Conservation (phyloP, 2,888 invertebrate genomes). For the Nebria brevicollis region DNA sequence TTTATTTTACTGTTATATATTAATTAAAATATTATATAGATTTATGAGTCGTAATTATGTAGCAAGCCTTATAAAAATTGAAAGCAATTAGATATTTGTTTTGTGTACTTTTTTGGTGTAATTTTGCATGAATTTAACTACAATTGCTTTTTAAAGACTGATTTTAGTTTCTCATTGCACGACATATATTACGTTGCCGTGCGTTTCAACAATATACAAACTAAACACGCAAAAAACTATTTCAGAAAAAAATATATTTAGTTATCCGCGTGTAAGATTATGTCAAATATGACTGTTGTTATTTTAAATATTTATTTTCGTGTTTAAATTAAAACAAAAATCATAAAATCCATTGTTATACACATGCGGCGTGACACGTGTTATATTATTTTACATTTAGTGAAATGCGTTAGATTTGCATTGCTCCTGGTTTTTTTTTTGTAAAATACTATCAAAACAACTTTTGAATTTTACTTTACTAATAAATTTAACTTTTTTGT, state of each 20-base stretch:
- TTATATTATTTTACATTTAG: background rate
- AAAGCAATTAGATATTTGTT: no score
- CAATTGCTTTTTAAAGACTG: no score
- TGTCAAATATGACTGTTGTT: background rate
- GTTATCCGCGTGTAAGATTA: background rate
- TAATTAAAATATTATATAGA: no score
- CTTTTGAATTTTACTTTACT: background rate
- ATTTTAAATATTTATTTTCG: background rate
- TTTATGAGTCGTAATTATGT: no score
- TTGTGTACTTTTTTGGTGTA: no score
- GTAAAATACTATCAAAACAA: background rate
- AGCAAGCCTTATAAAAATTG: no score
- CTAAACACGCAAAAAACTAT: background rate
- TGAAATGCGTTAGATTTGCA: background rate
- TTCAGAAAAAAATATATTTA: background rate
- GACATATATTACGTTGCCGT: background rate
- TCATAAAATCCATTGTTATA: background rate
- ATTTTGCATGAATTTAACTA: no score
- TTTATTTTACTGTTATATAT: no score
- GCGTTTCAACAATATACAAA: background rate
- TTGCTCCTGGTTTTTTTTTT: background rate
- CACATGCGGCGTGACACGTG: background rate
- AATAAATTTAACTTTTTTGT: background rate
- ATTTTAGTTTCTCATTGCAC: no score
- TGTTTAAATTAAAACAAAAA: background rate